Evolutionary conservation across 2,113 vertebrate species (phyloP).

Genomic region (Gnathonemus echidnorhynchus): DNA sequence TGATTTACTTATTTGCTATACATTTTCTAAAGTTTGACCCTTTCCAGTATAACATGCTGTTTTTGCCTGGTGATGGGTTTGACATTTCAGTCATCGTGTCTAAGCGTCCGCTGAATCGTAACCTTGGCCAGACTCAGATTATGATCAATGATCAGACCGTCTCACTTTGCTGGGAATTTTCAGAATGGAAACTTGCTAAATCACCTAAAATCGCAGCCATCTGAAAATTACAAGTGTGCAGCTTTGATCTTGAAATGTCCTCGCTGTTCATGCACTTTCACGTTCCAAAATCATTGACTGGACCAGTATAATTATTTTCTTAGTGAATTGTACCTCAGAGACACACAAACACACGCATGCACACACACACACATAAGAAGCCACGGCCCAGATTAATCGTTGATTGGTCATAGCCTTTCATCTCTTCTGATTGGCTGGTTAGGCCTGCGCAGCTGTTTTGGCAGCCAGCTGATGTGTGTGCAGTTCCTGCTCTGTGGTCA

Average conservation of each 20-base stretch:
- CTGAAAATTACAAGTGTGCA: conserved; percentile 7
- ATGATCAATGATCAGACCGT: not conserved
- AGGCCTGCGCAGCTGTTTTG: not conserved
- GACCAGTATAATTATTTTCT: conserved; percentile 1
- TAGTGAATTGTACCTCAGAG: conserved; percentile 31
- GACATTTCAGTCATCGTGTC: not conserved
- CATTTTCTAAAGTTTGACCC: not conserved
- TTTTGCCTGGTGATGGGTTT: not conserved
- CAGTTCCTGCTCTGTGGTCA: conserved; percentile 45
- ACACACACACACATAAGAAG: conserved; percentile 15
- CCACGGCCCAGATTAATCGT: conserved; percentile 47
- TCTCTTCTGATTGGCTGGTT: not conserved
- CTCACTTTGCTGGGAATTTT: not conserved
- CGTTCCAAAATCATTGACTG: conserved; percentile 8
- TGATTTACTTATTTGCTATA: not conserved
- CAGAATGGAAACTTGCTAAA: conserved; percentile 11
- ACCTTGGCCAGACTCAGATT: not conserved
- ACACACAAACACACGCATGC: conserved; percentile 26
- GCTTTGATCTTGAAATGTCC: conserved; percentile 14
- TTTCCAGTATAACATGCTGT: not conserved
- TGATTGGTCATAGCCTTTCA: conserved; percentile 43
- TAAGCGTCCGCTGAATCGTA: not conserved
- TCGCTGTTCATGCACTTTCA: not conserved
- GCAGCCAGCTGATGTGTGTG: conserved; percentile 24
- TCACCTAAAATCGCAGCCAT: conserved; percentile 7